A percentile compares a stretch with the other conserved stretches of the same genome.
These are phyloP conservation scores for Alligator sinensis DNA, from an alignment of 2,113 vertebrate species.

Conservation along the genomic window DNA sequence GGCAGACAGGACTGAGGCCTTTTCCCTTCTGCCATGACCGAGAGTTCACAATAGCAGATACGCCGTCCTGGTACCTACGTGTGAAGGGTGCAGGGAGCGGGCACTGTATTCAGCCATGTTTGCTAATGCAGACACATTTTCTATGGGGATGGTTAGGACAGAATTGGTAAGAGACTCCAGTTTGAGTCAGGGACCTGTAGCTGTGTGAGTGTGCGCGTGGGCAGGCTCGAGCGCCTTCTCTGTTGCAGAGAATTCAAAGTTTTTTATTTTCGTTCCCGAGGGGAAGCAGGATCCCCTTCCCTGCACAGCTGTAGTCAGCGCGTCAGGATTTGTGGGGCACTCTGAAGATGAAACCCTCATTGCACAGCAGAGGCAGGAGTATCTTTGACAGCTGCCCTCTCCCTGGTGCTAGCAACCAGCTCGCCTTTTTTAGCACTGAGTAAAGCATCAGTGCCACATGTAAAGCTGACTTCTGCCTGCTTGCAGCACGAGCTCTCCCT, in stretches of 20 bases:
- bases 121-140: no score
- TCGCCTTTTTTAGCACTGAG: background rate
- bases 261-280: no score
- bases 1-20: background rate
- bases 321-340: background rate
- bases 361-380: background rate
- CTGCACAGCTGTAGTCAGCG: background rate
- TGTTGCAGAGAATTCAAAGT: no score
- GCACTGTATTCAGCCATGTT: background rate
- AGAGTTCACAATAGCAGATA: background rate
- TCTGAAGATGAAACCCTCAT: background rate
- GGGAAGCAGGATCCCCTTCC: background rate
- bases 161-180: no score
- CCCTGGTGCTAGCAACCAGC: background rate
- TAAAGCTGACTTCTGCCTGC: rapidly evolving
- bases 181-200: no score
- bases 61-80: background rate
- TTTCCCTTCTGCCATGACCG: background rate
- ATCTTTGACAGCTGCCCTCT: background rate
- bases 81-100: background rate
- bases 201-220: no score
- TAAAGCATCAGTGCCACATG: rapidly evolving
- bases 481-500: rapidly evolving
- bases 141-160: no score
- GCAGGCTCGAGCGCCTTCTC: no score